Base-by-base conservation (phyloP, 2,888 invertebrate species). In the Mylabris sibirica region DNA sequence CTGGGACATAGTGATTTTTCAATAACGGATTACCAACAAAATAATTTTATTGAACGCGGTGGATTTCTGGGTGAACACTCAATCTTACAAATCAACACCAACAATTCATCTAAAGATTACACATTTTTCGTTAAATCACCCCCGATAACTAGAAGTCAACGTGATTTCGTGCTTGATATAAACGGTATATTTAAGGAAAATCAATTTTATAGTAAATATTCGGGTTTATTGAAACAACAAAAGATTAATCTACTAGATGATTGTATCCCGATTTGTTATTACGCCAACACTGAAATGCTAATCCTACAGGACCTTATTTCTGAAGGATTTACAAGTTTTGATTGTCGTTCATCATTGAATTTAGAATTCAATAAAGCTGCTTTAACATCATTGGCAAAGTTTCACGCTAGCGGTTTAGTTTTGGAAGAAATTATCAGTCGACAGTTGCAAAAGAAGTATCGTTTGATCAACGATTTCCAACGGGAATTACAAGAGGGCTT, bases 51-150 rank as follows among this genome's bases (percentile, higher is more conserved):
- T n/a, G 72, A 74, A 44, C 60, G 72, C 24, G 66, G 74, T 44
- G 79, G 78, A 20, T 78, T 71, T 71, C 68, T 80, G 59, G 79
- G 79, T 6, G 76, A 79, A 49, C 78, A 79, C 67, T 69, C 69
- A 24, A 70, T 69, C 14, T 70, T 80, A 17, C 70, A 63, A 49
- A 72, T 67, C 35, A 66, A 12, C 24, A 67, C 57, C 49, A 67
- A 17, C 63, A 72, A 59, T 64, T 66, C 41, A n/a, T 57, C 49
- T 20, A n/a, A 17, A 5, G 74, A 66, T n/a, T 66, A 84, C 0
- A 79, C 78, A 22, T 88, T 89, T 70, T 92, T 92, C 76, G 83
- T 90, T 0, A 92, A 92, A 80, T 85, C 87, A 8, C 82, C 90
- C 64, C 91, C 91, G 0, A 83, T 83, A 67, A 85, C 85, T 14